Evolutionary conservation across 1,140 invertebrate species (phyloP).

Genomic region (Drosophila prosaltans): DNA sequence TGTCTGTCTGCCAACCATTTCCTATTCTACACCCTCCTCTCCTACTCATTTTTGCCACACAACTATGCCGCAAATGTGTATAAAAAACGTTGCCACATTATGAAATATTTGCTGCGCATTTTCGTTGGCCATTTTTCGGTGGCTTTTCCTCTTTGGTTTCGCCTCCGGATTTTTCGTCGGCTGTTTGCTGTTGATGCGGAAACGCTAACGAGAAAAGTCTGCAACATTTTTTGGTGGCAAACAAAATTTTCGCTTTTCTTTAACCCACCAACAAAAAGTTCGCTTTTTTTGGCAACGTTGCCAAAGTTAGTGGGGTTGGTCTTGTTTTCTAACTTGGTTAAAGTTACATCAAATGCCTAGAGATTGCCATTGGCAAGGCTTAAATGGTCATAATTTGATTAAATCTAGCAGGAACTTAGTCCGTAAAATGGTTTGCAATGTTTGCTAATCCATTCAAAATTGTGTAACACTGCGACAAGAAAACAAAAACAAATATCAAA

Average conservation of each 20-base stretch:
- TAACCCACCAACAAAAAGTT: too few relatives aligned
- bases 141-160: not conserved
- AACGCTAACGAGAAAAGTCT: constrained; percentile 67
- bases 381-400: constrained; percentile 1
- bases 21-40: not conserved
- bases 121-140: constrained; percentile 25
- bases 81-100: constrained; percentile 43
- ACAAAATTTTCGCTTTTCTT: constrained; percentile 3
- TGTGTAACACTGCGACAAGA: not conserved
- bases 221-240: constrained; percentile 44
- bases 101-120: constrained; percentile 51
- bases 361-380: constrained; percentile 13
- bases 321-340: not conserved
- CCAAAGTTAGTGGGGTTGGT: not conserved
- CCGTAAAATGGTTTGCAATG: not conserved
- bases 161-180: constrained; percentile 9
- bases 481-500: too few relatives aligned
- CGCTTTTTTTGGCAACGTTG: constrained; percentile 41
- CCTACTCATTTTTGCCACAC: not conserved
- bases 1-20: not conserved
- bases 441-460: not conserved
- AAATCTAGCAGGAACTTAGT: not conserved
- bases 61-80: constrained; percentile 25
- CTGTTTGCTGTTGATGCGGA: constrained; percentile 41
- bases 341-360: constrained; percentile 12